These are phyloP conservation scores for Muscidifurax raptorellus DNA, from an alignment of 1,140 invertebrate genomes.

Conservation along the genomic window DNA sequence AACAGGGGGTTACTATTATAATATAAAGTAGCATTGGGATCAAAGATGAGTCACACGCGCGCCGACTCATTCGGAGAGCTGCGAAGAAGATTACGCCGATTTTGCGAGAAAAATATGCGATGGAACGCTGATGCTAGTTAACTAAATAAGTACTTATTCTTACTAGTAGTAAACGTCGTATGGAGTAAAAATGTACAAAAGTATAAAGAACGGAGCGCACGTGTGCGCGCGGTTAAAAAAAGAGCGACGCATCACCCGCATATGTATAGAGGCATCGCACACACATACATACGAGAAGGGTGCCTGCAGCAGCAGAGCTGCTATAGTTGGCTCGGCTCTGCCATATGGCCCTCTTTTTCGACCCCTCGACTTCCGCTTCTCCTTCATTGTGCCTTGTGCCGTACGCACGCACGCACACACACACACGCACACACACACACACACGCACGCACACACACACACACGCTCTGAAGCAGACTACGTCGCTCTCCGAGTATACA, in stretches of 20 bases:
- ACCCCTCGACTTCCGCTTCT: slow-evolving; percentile 47
- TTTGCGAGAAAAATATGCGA: background rate
- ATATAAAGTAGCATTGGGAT: slow-evolving; percentile 12
- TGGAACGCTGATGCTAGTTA: no score
- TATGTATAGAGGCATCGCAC: no score
- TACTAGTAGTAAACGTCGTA: background rate
- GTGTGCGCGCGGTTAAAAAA: slow-evolving; percentile 38
- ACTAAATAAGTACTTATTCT: no score
- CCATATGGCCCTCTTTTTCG: slow-evolving; percentile 51
- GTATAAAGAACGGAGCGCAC: background rate
- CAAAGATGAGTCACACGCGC: slow-evolving; percentile 30
- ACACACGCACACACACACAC: background rate
- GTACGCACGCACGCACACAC: no score
- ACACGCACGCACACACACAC: background rate
- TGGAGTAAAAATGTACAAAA: background rate
- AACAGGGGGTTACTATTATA: slow-evolving; percentile 20
- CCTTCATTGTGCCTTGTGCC: background rate
- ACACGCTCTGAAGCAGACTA: background rate
- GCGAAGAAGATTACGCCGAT: background rate
- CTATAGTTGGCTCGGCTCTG: slow-evolving; percentile 24
- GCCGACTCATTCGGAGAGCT: background rate
- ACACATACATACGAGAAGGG: slow-evolving; percentile 6
- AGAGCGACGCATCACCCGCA: slow-evolving; percentile 3
- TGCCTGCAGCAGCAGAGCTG: background rate
- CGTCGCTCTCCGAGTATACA: background rate